These are phyloP conservation scores for Capitulum mitella DNA, from an alignment of 2,888 invertebrate genomes.

Conservation along the genomic window DNA sequence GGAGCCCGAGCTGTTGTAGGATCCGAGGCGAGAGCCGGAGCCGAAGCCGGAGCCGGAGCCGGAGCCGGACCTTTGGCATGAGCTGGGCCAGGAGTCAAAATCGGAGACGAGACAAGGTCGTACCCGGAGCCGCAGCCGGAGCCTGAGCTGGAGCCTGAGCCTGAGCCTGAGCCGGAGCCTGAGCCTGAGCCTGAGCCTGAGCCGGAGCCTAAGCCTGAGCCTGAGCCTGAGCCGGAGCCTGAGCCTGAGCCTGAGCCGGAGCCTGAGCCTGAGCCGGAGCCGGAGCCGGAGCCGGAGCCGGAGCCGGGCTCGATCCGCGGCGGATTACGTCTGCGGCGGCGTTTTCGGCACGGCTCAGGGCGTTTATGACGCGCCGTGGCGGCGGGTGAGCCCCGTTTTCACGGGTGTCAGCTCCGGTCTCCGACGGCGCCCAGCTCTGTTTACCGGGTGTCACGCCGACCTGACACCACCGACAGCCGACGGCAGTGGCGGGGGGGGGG, in stretches of 20 bases:
- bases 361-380: neutral
- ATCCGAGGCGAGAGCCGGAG: neutral
- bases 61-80: no score
- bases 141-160: neutral
- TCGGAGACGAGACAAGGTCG: no score
- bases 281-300: neutral
- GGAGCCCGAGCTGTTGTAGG: neutral
- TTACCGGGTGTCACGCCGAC: neutral
- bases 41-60: no score
- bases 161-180: neutral
- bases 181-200: neutral
- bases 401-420: neutral
- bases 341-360: neutral
- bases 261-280: no score
- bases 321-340: neutral
- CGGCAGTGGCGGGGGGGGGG: neutral
- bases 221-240: no score
- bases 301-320: neutral
- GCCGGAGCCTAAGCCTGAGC: neutral
- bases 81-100: no score
- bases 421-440: neutral
- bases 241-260: no score
- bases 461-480: neutral
- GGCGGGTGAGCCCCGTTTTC: constrained; percentile 12
- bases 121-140: neutral